These are phyloP conservation scores for Rhingia rostrata DNA, from an alignment of 2,888 invertebrate species.

Conservation along the genomic window DNA sequence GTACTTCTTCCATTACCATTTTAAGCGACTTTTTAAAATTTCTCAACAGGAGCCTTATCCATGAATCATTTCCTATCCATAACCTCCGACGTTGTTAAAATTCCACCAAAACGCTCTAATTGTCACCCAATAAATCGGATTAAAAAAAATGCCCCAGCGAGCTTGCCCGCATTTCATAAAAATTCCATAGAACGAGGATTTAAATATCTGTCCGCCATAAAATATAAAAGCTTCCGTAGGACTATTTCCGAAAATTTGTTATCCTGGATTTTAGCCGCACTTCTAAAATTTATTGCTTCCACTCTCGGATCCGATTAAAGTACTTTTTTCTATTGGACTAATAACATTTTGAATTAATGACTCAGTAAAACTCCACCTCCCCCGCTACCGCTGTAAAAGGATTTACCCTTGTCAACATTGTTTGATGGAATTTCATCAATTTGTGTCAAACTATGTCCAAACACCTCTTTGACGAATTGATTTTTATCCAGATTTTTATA, in stretches of 20 bases:
- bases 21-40: too few species aligned
- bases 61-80: too few species aligned
- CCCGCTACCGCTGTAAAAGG: neutral
- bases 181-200: neutral
- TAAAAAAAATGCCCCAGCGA: slow-evolving; percentile 23
- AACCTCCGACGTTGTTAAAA: too few species aligned
- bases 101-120: neutral
- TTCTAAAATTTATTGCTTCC: slow-evolving; percentile 37
- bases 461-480: slow-evolving; percentile 58
- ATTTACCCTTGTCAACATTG: neutral
- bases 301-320: slow-evolving; percentile 54
- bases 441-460: slow-evolving; percentile 40
- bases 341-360: slow-evolving; percentile 58
- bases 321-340: slow-evolving; percentile 13
- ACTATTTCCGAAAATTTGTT: slow-evolving; percentile 1
- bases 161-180: neutral
- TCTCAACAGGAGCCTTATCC: too few species aligned
- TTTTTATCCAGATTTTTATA: slow-evolving; percentile 59
- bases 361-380: slow-evolving; percentile 9
- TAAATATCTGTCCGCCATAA: slow-evolving; percentile 1
- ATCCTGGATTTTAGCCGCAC: neutral
- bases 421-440: slow-evolving; percentile 63
- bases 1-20: too few species aligned
- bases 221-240: neutral
- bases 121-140: slow-evolving; percentile 5